Evolutionary conservation across 2,888 invertebrate species (phyloP).

Genomic region (Anoncus sp.): DNA sequence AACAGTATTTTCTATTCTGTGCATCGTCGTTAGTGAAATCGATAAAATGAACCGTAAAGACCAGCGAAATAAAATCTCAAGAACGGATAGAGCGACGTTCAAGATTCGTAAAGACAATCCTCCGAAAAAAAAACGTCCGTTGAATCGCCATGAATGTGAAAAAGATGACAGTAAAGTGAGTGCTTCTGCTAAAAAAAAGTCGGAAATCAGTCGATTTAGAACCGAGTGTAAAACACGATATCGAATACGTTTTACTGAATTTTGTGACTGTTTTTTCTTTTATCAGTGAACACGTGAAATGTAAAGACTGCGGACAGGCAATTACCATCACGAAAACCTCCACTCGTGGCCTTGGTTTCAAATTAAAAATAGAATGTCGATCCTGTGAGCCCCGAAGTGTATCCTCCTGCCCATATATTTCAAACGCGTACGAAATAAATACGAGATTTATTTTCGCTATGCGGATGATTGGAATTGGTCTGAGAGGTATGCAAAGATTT

Average conservation of each 20-base stretch:
- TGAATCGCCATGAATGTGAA: constrained; percentile 5
- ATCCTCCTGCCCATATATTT: constrained; percentile 8
- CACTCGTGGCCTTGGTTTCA: constrained; percentile 18
- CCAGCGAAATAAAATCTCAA: background rate
- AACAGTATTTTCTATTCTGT: background rate
- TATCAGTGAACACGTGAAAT: constrained; percentile 14
- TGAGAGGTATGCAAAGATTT: constrained; percentile 1
- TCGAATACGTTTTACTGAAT: background rate
- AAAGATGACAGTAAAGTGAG: background rate
- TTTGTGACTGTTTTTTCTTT: background rate
- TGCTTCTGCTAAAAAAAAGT: background rate
- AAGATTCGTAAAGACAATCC: background rate
- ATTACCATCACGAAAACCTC: background rate
- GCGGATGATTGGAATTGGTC: background rate
- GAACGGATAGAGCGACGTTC: background rate
- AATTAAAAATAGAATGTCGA: background rate
- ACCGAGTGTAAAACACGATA: background rate
- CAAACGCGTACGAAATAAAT: constrained; percentile 11
- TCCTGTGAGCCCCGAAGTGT: background rate
- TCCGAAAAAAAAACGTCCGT: background rate
- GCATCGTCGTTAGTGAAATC: background rate
- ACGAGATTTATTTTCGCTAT: background rate
- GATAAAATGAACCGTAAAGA: background rate
- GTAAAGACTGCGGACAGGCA: background rate
- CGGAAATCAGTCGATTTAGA: background rate